phyloP scores from a whole-genome alignment of 2,888 invertebrate species.

The Pherbina coryleti region DNA sequence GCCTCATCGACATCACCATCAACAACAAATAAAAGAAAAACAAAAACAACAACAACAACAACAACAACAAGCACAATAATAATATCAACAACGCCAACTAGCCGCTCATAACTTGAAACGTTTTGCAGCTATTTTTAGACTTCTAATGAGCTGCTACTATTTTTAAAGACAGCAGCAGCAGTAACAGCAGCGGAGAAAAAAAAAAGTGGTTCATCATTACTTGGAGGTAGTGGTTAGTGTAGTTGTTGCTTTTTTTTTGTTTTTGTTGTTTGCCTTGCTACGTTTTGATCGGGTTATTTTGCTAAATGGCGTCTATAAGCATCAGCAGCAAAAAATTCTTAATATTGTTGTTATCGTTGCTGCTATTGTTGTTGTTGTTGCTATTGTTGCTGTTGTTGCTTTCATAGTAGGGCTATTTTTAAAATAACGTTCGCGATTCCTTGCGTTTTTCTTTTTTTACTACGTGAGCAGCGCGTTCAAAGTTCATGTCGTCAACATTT shows the following conservation, averaged over 20 bases:
- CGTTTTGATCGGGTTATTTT: not conserved
- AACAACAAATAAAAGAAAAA: slow-evolving; percentile 9
- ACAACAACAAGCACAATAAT: slow-evolving; percentile 32
- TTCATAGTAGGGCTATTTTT: slow-evolving; percentile 6
- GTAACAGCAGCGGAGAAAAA: not conserved
- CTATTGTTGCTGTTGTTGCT: not conserved
- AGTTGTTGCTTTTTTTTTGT: not conserved
- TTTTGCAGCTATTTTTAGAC: slow-evolving; percentile 56
- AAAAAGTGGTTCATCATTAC: slow-evolving; percentile 30
- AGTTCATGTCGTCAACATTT: not conserved
- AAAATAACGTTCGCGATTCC: slow-evolving; percentile 3
- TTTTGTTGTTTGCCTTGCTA: not conserved
- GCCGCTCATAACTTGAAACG: slow-evolving; percentile 31
- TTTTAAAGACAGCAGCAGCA: slow-evolving; percentile 53
- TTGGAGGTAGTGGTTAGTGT: slow-evolving; percentile 14
- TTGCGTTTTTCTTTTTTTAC: not conserved
- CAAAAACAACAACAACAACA: slow-evolving; percentile 14
- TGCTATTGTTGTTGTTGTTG: not conserved
- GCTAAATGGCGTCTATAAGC: not conserved
- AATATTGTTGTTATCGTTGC: not conserved
- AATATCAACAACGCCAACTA: slow-evolving; percentile 35
- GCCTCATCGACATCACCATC: not conserved
- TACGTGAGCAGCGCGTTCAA: not conserved
- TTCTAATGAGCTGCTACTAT: slow-evolving; percentile 60
- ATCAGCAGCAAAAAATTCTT: not conserved